Evolutionary conservation across 2,113 vertebrate genomes (phyloP), one percentile per base, ranked within the genome.

Genomic region (Gulo gulo): DNA sequence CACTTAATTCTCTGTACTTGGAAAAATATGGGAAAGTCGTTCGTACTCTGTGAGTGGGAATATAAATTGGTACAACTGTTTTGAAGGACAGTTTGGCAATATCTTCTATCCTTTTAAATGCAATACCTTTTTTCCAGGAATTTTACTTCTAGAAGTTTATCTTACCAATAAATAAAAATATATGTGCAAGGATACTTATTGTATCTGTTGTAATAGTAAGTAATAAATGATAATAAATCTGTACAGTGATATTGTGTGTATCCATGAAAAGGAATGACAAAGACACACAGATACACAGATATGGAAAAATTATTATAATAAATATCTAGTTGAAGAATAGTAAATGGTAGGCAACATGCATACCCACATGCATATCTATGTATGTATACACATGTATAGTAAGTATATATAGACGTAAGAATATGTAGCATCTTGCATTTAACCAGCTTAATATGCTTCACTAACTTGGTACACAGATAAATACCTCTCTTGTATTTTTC

Each of bases 81-180:
- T 85, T 76, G 79, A 81, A 93, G 69, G 29, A 23, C 4, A 93
- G 29, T 69, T 50, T 74, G 61, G 31, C 55, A 76, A n/a, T 36
- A 67, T 83, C 6, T 73, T 13, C 47, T 74, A 55, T n/a, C 10
- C 21, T 94, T 73, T 92, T 57, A 86, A 65, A 59, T 31, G n/a
- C 13, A 69, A 3, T 71, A 71, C 9, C 6, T 74, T 65, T 97
- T 97, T 80, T 63, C 50, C 11, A 80, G 1, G 3, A 83, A 20
- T 94, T 84, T 95, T 84, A 84, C 11, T 84, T 97, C 59, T 90
- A 94, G 21, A 29, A 69, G 26, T 74, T 84, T 76, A 80, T 88
- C 21, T 85, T 24, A 74, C 4, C 69, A 50, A 76, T 81, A 76
- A 63, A 21, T 97, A 96, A 79, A 91, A 80, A 81, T 71, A 65